Percentiles rank a stretch among this genome's conserved stretches.
These are phyloP conservation scores for Catocala fraxini DNA, from an alignment of 2,888 invertebrate species.

Conservation along the genomic window DNA sequence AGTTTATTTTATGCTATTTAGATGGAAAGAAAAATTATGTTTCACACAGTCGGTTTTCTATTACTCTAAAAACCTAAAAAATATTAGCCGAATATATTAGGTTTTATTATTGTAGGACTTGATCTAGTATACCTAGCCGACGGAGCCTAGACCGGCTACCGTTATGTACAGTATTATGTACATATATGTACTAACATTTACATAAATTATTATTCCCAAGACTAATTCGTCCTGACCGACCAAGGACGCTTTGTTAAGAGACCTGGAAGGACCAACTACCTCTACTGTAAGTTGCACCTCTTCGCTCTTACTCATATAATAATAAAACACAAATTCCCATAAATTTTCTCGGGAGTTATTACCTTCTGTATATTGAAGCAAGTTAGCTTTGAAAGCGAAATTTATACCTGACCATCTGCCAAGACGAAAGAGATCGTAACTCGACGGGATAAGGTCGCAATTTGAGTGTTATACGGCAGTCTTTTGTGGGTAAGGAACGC, in stretches of 20 bases:
- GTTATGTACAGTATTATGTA: slow-evolving; percentile 60
- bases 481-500: slow-evolving; percentile 58
- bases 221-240: slow-evolving; percentile 85
- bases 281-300: slow-evolving; percentile 41
- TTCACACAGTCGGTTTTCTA: not conserved
- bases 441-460: slow-evolving; percentile 51
- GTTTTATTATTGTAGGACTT: slow-evolving; percentile 52
- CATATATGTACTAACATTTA: slow-evolving; percentile 74
- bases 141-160: slow-evolving; percentile 44
- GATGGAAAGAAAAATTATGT: no score
- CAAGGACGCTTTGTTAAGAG: slow-evolving; percentile 75
- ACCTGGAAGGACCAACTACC: slow-evolving; percentile 72
- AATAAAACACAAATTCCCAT: slow-evolving; percentile 42
- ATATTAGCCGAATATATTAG: slow-evolving; percentile 43
- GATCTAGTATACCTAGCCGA: slow-evolving; percentile 44
- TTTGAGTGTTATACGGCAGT: slow-evolving; percentile 45
- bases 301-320: slow-evolving; percentile 1
- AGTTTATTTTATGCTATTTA: no score
- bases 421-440: slow-evolving; percentile 37
- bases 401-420: slow-evolving; percentile 72
- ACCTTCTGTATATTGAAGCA: slow-evolving; percentile 52
- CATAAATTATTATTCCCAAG: slow-evolving; percentile 86
- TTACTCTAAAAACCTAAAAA: slow-evolving; percentile 24
- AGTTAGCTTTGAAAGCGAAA: slow-evolving; percentile 83
- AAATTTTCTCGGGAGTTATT: slow-evolving; percentile 48